Evolutionary conservation across 2,113 vertebrate species (phyloP), one percentile per base, ranked within the genome.

Genomic region (Podarcis cretensis): DNA sequence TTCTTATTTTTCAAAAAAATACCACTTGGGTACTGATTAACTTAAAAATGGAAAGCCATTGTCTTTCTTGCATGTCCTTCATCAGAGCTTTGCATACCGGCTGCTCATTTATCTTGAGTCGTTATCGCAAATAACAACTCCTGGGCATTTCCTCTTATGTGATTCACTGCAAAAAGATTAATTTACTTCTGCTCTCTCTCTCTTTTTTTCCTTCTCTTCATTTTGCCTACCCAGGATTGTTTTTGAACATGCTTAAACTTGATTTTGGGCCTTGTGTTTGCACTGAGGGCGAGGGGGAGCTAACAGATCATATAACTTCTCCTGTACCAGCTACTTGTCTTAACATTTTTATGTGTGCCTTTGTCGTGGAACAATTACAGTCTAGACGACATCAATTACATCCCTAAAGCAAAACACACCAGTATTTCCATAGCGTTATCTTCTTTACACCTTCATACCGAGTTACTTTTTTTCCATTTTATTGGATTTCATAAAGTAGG

Each of bases 1-100:
- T 98, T 97, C 97, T 98, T 98, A 98, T 99, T 98, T 97, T 98
- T 97, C 96, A 96, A 96, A 98, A 96, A 97, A 98, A 95, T 95
- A 98, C 98, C 98, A 97, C 95, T 96, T 93, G 94, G 94, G 93
- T 96, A 94, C 97, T 98, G 98, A 99, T 99, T 98, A 98, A 99
- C 98, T 98, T 97, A 97, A 98, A 98, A 98, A 98, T 97, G 96
- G 97, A 97, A 97, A 98, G 95, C 96, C 96, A 96, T 97, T 97
- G 97, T 98, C 97, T 98, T 96, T 97, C 95, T 95, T 94, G 90
- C 89, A 93, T 95, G 96, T 97, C 97, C 97, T 98, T 98, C 97
- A 98, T 98, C 97, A 97, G 97, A 97, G 96, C 93, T 96, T 71
- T 96, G 97, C 96, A 93, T 94, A 90, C 87, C 0, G 27, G 90